phyloP scores from a whole-genome alignment of 2,888 invertebrate genomes.

The Celastrina argiolus region DNA sequence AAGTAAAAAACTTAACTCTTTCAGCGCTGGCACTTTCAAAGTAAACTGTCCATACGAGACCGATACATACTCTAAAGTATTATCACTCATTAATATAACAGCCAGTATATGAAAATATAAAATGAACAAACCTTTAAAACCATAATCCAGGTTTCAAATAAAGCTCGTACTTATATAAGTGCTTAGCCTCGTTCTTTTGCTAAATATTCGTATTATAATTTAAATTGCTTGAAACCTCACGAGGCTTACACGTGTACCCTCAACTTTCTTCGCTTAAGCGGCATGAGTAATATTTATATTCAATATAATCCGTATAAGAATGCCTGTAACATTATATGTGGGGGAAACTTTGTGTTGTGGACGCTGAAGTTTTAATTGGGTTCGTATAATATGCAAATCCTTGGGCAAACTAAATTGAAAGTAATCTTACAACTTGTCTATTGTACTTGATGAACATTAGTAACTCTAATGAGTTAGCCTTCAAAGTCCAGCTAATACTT shows the following conservation, averaged over 20 bases:
- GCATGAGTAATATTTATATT: slow-evolving; percentile 2
- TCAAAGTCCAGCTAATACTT: not conserved
- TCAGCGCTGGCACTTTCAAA: too few relatives aligned
- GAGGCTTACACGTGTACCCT: not conserved
- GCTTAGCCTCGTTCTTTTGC: not conserved
- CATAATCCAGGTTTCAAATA: not conserved
- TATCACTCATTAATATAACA: too few relatives aligned
- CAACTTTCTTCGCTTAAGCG: not conserved
- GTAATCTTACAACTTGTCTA: slow-evolving; percentile 1
- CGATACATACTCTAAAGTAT: too few relatives aligned
- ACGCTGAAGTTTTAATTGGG: slow-evolving; percentile 33
- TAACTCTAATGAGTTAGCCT: not conserved
- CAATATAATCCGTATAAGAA: slow-evolving; percentile 8
- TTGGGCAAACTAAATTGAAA: slow-evolving; percentile 22
- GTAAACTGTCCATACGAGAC: too few relatives aligned
- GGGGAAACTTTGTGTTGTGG: slow-evolving; percentile 30
- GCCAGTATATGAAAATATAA: too few relatives aligned
- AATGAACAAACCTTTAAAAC: not conserved
- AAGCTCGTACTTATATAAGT: not conserved
- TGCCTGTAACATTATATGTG: slow-evolving; percentile 15
- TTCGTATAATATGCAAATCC: slow-evolving; percentile 31
- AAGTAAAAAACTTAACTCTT: too few relatives aligned
- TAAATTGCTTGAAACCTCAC: not conserved
- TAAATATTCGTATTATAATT: not conserved
- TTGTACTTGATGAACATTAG: not conserved